Evolutionary conservation across 2,797 vertebrate genomes (phyloP).

Genomic region (Chiloscyllium punctatum): DNA sequence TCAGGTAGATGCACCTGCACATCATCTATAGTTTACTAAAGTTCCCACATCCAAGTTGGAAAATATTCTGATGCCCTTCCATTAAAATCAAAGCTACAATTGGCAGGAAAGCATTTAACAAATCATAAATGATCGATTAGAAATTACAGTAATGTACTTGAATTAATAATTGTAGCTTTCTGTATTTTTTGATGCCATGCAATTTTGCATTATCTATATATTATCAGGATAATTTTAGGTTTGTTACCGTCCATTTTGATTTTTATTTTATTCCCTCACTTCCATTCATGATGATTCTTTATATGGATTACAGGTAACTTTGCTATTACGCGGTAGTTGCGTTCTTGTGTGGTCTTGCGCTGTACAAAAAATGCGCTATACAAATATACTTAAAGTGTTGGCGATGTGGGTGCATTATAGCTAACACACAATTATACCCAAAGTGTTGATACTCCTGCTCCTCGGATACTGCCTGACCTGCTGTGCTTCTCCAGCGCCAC

Average conservation of each 20-base stretch:
- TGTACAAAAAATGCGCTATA: too few species aligned
- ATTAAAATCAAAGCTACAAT: slow-evolving; percentile 6
- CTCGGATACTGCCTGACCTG: too few species aligned
- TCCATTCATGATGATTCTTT: neutral
- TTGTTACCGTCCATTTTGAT: neutral
- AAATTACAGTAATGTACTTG: neutral
- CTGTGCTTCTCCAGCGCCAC: too few species aligned
- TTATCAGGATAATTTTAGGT: neutral
- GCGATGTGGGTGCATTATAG: too few species aligned
- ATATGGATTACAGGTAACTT: neutral
- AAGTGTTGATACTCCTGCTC: too few species aligned
- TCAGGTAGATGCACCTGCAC: too few species aligned
- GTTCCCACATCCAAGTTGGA: neutral
- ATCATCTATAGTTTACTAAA: neutral
- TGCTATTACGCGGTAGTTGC: too few species aligned
- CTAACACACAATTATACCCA: too few species aligned
- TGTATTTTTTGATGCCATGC: neutral
- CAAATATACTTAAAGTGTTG: too few species aligned
- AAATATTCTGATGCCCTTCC: neutral
- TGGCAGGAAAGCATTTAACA: neutral
- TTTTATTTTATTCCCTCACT: neutral
- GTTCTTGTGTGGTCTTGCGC: too few species aligned
- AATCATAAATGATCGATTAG: neutral
- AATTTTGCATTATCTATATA: neutral
- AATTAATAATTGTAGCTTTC: neutral